Conservation (phyloP, 2,797 vertebrate genomes). For the Micropoecilia bifurca region DNA sequence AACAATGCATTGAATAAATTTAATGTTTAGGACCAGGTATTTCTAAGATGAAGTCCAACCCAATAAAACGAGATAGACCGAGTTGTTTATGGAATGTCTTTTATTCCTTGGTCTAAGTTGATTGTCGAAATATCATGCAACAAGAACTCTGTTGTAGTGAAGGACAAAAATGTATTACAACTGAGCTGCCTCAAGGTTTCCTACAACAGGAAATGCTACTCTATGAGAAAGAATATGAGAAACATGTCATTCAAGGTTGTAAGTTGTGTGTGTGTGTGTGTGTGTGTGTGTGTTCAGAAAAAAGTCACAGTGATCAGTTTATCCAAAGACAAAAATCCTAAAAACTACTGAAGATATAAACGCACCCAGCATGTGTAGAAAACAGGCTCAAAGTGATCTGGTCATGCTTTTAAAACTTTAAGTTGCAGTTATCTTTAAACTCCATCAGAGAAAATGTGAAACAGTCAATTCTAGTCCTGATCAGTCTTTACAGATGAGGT, state of each 20-base stretch:
- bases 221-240: constrained; percentile 36
- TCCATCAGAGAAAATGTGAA: constrained; percentile 46
- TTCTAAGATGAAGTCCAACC: constrained; percentile 17
- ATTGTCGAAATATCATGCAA: constrained; percentile 76
- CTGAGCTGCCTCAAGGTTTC: constrained; percentile 69
- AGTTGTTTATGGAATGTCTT: constrained; percentile 63
- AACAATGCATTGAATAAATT: not conserved
- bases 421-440: constrained; percentile 24
- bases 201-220: constrained; percentile 42
- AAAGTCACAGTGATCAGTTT: constrained; percentile 61
- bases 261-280: constrained; percentile 36
- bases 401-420: constrained; percentile 39
- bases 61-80: constrained; percentile 26
- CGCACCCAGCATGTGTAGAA: constrained; percentile 60
- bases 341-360: constrained; percentile 47
- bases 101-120: constrained; percentile 72
- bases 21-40: not conserved
- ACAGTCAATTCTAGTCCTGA: constrained; percentile 54
- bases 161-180: constrained; percentile 48
- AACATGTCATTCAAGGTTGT: constrained; percentile 35
- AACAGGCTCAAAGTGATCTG: constrained; percentile 57
- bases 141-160: constrained; percentile 51
- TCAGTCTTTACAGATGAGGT: constrained; percentile 57
- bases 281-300: constrained; percentile 40
- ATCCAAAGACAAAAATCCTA: constrained; percentile 31